Evolutionary conservation across 2,113 vertebrate genomes (phyloP), one percentile per base, ranked within the genome.

Genomic region (Pachypanchax playfairii): DNA sequence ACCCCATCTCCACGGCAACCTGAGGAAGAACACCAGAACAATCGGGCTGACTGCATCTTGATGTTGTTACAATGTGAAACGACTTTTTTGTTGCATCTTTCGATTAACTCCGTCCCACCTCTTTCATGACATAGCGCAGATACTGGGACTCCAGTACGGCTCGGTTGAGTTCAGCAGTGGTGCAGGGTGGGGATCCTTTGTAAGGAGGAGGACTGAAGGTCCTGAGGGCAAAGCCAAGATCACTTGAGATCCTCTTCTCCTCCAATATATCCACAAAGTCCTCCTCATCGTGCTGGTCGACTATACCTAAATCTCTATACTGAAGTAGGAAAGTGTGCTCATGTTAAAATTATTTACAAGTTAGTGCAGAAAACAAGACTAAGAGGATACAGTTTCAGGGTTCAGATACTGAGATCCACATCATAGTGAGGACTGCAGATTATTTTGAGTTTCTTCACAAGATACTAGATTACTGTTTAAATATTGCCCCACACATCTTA

Each of bases 231-330:
- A 95, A 91, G 74, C 93, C 82, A 42, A 98, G 73, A 83, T 99
- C 97, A 39, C 93, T 95, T 77, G 87, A 84, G 46, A 80, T 66
- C 22, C 93, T 91, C 38, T 92, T 91, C 53, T 98, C 96, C 82
- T 96, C 94, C 82, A 99, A 65, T 22, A 96, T 90, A 53, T 98
- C 96, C 84, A 94, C 92, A 83, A 96, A 93, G 5, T 93, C 91
- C 12, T 92, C 91, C 73, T 93, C 86, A 87, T 90, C 66, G 65
- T 89, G 12, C 65, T 73, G 13, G 9, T 42, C 6, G 14, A 52
- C 35, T 38, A 33, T 22, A 42, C 21, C 79, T 29, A 75, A 64
- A 35, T 62, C 67, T 20, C 20, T 56, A 7, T 22, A 55, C 86
- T 88, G 68, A n/a, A 68, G 22, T 15, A 29, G 7, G 39, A 22